Evolutionary conservation across 2,797 vertebrate species (phyloP).

Genomic region (Pseudotriccus pelzelni): DNA sequence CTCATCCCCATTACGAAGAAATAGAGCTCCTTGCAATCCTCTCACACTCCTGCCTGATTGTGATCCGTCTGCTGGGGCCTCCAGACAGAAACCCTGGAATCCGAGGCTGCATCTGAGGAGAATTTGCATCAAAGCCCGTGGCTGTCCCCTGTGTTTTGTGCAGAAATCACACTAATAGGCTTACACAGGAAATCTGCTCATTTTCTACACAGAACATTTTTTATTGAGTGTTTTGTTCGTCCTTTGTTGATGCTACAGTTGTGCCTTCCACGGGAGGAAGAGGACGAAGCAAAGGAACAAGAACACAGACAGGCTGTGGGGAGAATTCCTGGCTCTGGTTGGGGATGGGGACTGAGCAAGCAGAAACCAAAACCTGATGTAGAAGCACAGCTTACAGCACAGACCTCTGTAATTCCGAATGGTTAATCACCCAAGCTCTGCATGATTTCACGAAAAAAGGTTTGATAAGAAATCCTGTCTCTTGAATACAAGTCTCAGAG

Average conservation of each 20-base stretch:
- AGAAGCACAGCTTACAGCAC: background rate
- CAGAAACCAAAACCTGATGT: background rate
- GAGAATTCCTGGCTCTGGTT: background rate
- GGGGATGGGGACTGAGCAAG: background rate
- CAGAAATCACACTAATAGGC: background rate
- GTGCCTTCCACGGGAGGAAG: background rate
- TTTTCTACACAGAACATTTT: background rate
- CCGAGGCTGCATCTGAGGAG: background rate
- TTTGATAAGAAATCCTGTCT: background rate
- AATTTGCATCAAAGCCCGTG: background rate
- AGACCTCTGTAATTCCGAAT: background rate
- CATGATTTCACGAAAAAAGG: background rate
- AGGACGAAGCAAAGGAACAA: background rate
- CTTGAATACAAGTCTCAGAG: background rate
- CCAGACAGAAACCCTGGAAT: background rate
- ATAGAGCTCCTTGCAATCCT: background rate
- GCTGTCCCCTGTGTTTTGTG: background rate
- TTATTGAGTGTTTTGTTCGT: background rate
- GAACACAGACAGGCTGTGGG: background rate
- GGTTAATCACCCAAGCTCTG: background rate
- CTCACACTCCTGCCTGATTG: background rate
- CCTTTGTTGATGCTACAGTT: background rate
- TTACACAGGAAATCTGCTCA: background rate
- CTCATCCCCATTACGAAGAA: background rate
- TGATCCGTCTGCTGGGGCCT: background rate